Evolutionary conservation across 2,797 vertebrate genomes (phyloP), one percentile per base, ranked within the genome.

Genomic region (Pteropus rufus): DNA sequence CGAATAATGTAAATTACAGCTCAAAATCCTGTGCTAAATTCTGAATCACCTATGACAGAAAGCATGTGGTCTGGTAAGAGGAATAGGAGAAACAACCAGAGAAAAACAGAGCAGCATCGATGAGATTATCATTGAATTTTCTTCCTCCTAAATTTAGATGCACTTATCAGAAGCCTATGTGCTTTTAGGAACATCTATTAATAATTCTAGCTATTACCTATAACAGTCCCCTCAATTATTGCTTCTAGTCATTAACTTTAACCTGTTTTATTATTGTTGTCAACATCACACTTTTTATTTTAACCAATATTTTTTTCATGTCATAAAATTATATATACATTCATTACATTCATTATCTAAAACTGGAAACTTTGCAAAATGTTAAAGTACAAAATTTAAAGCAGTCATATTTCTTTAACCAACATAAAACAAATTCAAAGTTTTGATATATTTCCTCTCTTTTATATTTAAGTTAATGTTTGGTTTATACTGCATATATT

Each of bases 111-210:
- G 39, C 5, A 21, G 15, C 26, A 79, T 9, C 5, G 3, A 34
- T 44, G 18, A 92, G 4, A 49, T 87, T 62, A 82, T 26, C 29
- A 44, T 82, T 58, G 19, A 46, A 60, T 82, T 65, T 77, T 80
- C 36, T 96, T 75, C n/a, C 49, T 88, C 79, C 46, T 88, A 92
- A 94, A 89, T 91, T 81, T 91, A 91, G 54, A 67, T 49, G 21
- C 12, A 82, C 26, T 91, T 72, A 88, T 75, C 46, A 49, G 81
- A 88, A 88, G 29, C 4, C 5, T 12, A 9, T 49, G 7, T 36
- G 6, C 19, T 95, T 82, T 64, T 29, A 81, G 10, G 49, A 46
- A 52, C 4, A 69, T 62, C 18, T 81, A 29, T 73, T 56, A 89
- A 91, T 91, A 77, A 73, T 34, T 46, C 24, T 56, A n/a, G 6